Percentiles rank a stretch among this genome's conserved stretches.
Conservation (phyloP, 2,888 invertebrate genomes). For the Seira ritae region DNA sequence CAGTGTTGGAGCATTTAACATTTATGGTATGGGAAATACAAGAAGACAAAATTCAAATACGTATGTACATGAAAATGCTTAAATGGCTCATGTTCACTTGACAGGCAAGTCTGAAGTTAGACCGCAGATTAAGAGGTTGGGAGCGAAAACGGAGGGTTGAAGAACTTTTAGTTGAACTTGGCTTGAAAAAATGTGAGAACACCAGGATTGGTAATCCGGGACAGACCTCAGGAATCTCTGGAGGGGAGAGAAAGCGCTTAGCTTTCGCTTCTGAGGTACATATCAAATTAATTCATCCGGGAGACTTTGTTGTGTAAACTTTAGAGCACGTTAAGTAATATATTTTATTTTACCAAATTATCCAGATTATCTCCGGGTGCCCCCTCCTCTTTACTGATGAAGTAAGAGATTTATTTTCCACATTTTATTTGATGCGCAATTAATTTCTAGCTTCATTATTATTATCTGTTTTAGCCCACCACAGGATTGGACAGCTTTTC, state of each 20-base stretch:
- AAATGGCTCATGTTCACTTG: no score
- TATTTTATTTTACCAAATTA: constrained; percentile 22
- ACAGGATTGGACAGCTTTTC: constrained; percentile 71
- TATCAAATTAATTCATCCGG: constrained; percentile 16
- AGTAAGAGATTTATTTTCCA: constrained; percentile 75
- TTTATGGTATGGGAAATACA: constrained; percentile 85
- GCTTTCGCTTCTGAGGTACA: constrained; percentile 93
- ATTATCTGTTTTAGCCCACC: constrained; percentile 78
- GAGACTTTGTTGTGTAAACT: neutral
- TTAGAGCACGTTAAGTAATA: neutral
- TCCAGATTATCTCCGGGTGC: constrained; percentile 77
- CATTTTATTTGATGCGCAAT: constrained; percentile 75
- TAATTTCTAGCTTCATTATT: constrained; percentile 76
- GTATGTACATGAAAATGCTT: no score
- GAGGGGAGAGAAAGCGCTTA: constrained; percentile 94
- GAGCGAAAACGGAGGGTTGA: constrained; percentile 83
- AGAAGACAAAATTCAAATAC: no score
- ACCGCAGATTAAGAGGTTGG: constrained; percentile 80
- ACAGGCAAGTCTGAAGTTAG: constrained; percentile 88
- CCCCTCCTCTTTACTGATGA: constrained; percentile 78
- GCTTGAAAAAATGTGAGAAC: constrained; percentile 83
- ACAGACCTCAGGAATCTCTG: constrained; percentile 88
- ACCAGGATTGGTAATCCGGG: constrained; percentile 87
- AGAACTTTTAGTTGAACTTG: constrained; percentile 84
- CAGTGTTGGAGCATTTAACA: constrained; percentile 90